These are phyloP conservation scores for Dreissena polymorpha DNA, from an alignment of 1,140 invertebrate genomes.

Conservation along the genomic window DNA sequence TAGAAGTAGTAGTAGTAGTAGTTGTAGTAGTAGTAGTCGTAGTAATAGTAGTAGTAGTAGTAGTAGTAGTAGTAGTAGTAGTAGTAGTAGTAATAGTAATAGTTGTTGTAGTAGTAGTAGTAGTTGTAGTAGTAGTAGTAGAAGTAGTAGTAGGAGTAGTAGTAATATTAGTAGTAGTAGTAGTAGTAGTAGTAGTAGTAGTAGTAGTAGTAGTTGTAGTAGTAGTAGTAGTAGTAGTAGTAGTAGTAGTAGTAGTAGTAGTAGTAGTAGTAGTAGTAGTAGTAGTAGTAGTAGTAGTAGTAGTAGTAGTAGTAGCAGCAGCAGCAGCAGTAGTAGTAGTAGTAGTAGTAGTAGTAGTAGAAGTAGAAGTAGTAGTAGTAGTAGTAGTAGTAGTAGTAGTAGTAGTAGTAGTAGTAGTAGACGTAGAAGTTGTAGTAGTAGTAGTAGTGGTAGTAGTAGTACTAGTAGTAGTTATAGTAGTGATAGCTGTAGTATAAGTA, in stretches of 20 bases:
- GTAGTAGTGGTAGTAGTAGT: background rate
- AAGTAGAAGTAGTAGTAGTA: background rate
- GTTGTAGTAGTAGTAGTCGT: too few relatives aligned
- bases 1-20: too few relatives aligned
- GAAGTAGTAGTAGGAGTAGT: too few relatives aligned
- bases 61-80: too few relatives aligned
- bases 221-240: slow-evolving; percentile 16
- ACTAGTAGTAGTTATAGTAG: background rate
- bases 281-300: slow-evolving; percentile 9
- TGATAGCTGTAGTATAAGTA: too few relatives aligned
- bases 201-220: slow-evolving; percentile 43
- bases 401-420: too few relatives aligned
- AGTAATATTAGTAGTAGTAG: too few relatives aligned
- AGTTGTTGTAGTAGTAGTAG: too few relatives aligned
- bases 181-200: slow-evolving; percentile 12
- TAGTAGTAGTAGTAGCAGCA: slow-evolving; percentile 20
- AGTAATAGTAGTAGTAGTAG: too few relatives aligned
- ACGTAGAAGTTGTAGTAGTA: too few relatives aligned
- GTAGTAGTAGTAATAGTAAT: too few relatives aligned
- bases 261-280: slow-evolving; percentile 17
- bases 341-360: background rate
- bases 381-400: background rate
- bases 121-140: slow-evolving; percentile 1
- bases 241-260: slow-evolving; percentile 19
- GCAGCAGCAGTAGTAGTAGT: background rate